These are phyloP conservation scores for Hyles euphorbiae DNA, from an alignment of 1,140 invertebrate species.

Conservation along the genomic window DNA sequence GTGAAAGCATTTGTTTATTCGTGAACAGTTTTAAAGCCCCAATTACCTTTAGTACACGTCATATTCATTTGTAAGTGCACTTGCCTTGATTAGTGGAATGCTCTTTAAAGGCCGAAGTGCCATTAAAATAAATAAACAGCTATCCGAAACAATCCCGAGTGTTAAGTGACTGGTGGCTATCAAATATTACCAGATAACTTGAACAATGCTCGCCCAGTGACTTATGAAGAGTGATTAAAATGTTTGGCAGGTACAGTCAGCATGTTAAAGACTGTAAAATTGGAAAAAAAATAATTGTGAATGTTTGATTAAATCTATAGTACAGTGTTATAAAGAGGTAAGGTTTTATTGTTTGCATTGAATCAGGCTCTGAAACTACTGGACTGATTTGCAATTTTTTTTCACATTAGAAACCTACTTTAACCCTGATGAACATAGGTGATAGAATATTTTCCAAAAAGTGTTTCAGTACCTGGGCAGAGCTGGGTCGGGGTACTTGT, in stretches of 20 bases:
- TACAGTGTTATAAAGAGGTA: too few species aligned
- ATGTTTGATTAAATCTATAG: too few species aligned
- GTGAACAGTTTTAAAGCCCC: slow-evolving; percentile 12
- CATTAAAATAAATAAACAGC: slow-evolving; percentile 73
- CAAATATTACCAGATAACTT: slow-evolving; percentile 72
- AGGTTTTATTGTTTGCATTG: too few species aligned
- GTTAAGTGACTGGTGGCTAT: slow-evolving; percentile 72
- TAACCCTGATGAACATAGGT: too few species aligned
- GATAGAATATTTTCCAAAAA: too few species aligned
- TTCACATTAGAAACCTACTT: too few species aligned
- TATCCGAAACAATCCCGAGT: slow-evolving; percentile 68
- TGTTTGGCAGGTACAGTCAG: slow-evolving; percentile 46
- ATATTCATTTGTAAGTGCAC: slow-evolving; percentile 68
- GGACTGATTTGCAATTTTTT: too few species aligned
- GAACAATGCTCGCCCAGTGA: slow-evolving; percentile 61
- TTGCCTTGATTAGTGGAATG: slow-evolving; percentile 68
- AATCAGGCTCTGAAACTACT: too few species aligned
- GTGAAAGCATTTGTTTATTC: too few species aligned
- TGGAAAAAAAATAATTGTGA: too few species aligned
- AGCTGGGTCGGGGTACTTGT: too few species aligned
- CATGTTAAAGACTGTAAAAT: slow-evolving; percentile 7
- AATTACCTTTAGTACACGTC: slow-evolving; percentile 64
- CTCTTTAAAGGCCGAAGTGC: slow-evolving; percentile 57
- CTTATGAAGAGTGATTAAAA: slow-evolving; percentile 73
- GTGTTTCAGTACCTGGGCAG: too few species aligned